phyloP scores from a whole-genome alignment of 2,888 invertebrate genomes.

The Aelia acuminata region DNA sequence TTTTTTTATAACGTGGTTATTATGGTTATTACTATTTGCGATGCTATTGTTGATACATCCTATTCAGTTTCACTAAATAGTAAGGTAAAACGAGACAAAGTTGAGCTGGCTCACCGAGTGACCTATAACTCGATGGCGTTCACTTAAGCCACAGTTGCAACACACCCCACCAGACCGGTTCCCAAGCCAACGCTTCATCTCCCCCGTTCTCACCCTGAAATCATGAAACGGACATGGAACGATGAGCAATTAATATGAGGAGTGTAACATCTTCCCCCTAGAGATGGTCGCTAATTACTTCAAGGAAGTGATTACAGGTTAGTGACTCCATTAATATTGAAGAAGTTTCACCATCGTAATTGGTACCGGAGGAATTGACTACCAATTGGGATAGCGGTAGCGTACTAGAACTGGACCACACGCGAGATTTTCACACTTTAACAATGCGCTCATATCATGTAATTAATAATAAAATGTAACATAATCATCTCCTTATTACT shows the following conservation, averaged over 20 bases:
- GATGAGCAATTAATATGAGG: neutral
- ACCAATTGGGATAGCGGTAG: neutral
- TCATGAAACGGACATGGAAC: neutral
- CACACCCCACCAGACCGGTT: slow-evolving; percentile 38
- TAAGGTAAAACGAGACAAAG: neutral
- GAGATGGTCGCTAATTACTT: neutral
- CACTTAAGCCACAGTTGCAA: neutral
- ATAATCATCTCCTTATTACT: neutral
- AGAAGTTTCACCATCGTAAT: slow-evolving; percentile 38
- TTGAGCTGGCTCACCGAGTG: slow-evolving; percentile 14
- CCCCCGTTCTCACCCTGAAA: slow-evolving; percentile 11
- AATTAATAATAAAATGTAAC: neutral
- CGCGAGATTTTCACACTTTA: neutral
- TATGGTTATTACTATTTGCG: rapidly evolving
- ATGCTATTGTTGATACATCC: neutral
- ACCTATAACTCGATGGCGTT: neutral
- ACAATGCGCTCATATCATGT: neutral
- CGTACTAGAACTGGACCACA: neutral
- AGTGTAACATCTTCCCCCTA: slow-evolving; percentile 13
- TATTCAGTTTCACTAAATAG: neutral
- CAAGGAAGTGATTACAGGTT: slow-evolving; percentile 38
- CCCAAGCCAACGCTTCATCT: neutral
- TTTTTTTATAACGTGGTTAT: too few species aligned
- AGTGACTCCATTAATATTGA: slow-evolving; percentile 37
- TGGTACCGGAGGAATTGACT: neutral